phyloP scores from a whole-genome alignment of 2,888 invertebrate genomes.

The Dinocampus coccinellae region DNA sequence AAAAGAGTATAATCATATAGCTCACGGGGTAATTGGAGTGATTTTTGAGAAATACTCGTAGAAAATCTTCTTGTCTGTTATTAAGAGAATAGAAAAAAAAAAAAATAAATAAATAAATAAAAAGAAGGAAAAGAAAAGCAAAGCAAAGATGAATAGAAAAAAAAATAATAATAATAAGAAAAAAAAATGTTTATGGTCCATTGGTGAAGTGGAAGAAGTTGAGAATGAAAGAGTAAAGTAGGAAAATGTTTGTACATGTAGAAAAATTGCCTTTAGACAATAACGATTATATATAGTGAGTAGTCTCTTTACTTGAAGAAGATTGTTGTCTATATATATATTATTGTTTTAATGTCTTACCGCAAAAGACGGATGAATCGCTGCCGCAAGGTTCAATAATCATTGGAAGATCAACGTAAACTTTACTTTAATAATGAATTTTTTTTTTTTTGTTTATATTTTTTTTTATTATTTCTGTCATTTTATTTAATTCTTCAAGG shows the following conservation, averaged over 20 bases:
- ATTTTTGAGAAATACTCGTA: conserved; percentile 5
- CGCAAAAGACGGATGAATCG: not conserved
- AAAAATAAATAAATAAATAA: too few relatives aligned
- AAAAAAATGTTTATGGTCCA: conserved; percentile 3
- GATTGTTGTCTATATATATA: too few relatives aligned
- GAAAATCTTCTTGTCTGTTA: not conserved
- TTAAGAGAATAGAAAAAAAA: not conserved
- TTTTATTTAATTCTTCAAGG: not conserved
- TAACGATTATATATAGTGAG: not conserved
- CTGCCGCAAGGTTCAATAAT: conserved; percentile 3
- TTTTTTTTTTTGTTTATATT: not conserved
- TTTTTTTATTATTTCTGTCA: not conserved
- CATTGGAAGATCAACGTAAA: not conserved
- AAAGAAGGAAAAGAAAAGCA: too few relatives aligned
- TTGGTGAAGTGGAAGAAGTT: not conserved
- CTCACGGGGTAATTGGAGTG: not conserved
- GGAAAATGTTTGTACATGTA: conserved; percentile 1
- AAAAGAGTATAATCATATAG: not conserved
- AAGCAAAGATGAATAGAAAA: too few relatives aligned
- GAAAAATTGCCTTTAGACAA: not conserved
- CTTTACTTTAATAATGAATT: not conserved
- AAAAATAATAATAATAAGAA: too few relatives aligned
- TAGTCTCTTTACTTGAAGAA: not conserved
- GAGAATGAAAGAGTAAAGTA: not conserved
- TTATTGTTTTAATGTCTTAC: not conserved